Percentiles rank a stretch among this genome's conserved stretches.
Evolutionary conservation across 2,888 invertebrate species (phyloP).

Genomic region (Xylota sylvarum): DNA sequence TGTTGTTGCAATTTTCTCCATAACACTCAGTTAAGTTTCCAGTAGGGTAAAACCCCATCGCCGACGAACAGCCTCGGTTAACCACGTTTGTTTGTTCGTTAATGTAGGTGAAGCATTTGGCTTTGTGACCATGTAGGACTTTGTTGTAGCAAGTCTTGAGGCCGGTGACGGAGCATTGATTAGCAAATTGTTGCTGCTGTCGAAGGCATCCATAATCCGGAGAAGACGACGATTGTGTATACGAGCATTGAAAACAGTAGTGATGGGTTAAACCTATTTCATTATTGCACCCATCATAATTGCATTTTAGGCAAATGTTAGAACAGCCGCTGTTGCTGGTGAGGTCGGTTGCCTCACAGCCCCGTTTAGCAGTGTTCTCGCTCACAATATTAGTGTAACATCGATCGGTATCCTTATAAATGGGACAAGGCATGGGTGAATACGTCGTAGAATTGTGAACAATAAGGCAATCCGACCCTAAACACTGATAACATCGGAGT

Average conservation of each 20-base stretch:
- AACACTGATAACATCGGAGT: constrained; percentile 81
- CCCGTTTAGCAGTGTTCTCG: constrained; percentile 79
- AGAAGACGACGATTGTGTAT: constrained; percentile 76
- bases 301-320: constrained; percentile 81
- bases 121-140: constrained; percentile 80
- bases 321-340: constrained; percentile 76
- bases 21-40: constrained; percentile 80
- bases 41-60: constrained; percentile 80
- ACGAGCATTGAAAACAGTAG: constrained; percentile 80
- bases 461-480: constrained; percentile 80
- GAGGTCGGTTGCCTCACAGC: constrained; percentile 80
- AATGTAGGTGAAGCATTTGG: constrained; percentile 80
- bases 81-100: constrained; percentile 80
- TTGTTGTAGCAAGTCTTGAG: constrained; percentile 80
- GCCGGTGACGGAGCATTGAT: constrained; percentile 76
- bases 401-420: constrained; percentile 80
- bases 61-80: constrained; percentile 81
- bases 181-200: constrained; percentile 69
- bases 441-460: constrained; percentile 72
- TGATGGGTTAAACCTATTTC: constrained; percentile 79
- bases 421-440: constrained; percentile 79
- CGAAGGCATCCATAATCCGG: constrained; percentile 78
- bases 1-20: constrained; percentile 80
- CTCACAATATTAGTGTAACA: constrained; percentile 81
- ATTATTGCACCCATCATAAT: constrained; percentile 81